Conservation (phyloP, 64 coral and sea anemone species). For the Acropora tenuis region DNA sequence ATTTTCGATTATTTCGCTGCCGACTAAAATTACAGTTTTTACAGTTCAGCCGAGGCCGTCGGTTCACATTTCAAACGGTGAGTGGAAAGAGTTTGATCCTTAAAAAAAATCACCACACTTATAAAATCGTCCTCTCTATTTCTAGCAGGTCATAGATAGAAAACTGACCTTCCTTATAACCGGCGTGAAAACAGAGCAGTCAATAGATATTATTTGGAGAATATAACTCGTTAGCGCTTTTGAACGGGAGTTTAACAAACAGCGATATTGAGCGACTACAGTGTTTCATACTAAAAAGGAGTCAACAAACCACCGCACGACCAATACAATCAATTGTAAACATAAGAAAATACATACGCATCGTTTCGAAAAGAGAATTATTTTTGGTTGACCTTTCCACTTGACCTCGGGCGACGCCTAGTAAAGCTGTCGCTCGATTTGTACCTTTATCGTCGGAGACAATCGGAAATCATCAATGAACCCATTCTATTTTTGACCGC, state of each 20-base stretch:
- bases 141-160: too few species aligned
- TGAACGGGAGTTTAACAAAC: background rate
- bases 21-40: too few species aligned
- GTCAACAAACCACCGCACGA: background rate
- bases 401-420: slow-evolving; percentile 48
- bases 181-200: too few species aligned
- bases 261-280: background rate
- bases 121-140: too few species aligned
- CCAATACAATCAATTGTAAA: background rate
- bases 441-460: slow-evolving; percentile 19
- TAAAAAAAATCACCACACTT: too few species aligned
- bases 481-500: background rate
- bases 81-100: too few species aligned
- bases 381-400: slow-evolving; percentile 39
- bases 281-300: slow-evolving; percentile 11
- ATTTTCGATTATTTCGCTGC: background rate
- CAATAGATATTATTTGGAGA: too few species aligned
- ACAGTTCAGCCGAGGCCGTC: too few species aligned
- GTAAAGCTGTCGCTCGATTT: slow-evolving; percentile 18
- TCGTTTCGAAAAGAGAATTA: background rate
- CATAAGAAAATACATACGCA: background rate
- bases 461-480: slow-evolving; percentile 50
- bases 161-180: too few species aligned
- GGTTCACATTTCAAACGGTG: too few species aligned
- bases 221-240: background rate